A percentile compares a stretch with the other conserved stretches of the same genome.
Evolutionary conservation across 1,140 invertebrate species (phyloP).

Genomic region (Nasonia vitripennis): DNA sequence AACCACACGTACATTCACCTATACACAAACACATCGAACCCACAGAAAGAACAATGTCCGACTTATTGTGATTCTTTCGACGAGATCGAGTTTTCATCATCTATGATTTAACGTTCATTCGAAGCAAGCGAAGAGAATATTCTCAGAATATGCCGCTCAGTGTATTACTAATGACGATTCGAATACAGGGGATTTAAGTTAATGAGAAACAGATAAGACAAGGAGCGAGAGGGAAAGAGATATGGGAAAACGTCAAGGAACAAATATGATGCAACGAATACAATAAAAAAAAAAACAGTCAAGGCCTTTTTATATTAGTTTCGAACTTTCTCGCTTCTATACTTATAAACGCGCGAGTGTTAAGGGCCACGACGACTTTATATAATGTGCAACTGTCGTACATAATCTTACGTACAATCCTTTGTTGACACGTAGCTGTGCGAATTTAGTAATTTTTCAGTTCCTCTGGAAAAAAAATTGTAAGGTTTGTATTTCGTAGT

Average conservation of each 20-base stretch:
- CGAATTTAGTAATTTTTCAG: conserved; percentile 1
- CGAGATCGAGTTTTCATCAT: not conserved
- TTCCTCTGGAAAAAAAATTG: not conserved
- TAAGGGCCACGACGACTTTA: not conserved
- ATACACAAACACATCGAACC: not conserved
- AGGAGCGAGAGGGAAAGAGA: not conserved
- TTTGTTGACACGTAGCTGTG: not conserved
- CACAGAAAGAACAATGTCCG: not conserved
- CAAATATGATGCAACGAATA: conserved; percentile 45
- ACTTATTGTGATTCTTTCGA: not conserved
- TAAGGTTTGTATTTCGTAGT: conserved; percentile 6
- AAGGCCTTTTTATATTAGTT: conserved; percentile 30
- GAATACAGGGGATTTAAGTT: not conserved
- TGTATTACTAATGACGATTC: not conserved
- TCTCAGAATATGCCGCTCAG: not conserved
- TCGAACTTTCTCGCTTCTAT: conserved; percentile 15
- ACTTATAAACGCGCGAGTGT: not conserved
- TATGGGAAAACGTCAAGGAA: not conserved
- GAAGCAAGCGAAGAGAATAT: not conserved
- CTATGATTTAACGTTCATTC: not conserved
- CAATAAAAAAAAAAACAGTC: conserved; percentile 25
- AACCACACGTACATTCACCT: not conserved
- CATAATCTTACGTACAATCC: conserved; percentile 1
- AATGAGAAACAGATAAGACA: not conserved
- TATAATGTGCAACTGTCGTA: not conserved